Evolutionary conservation across 2,888 invertebrate species (phyloP).

Genomic region (Sclerodermus sp.): DNA sequence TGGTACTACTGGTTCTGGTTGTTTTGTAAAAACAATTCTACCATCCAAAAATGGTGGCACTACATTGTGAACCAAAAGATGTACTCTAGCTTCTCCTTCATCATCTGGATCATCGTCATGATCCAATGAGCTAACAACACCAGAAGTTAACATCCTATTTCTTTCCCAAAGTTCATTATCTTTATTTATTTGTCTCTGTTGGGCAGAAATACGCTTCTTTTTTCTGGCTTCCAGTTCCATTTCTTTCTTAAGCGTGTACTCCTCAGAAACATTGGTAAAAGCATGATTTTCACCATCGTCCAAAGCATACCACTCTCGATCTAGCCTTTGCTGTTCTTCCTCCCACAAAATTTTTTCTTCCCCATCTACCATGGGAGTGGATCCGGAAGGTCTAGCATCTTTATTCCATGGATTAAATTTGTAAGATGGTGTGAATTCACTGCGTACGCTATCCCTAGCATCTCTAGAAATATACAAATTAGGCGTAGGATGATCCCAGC

Average conservation of each 20-base stretch:
- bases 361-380: conserved; percentile 63
- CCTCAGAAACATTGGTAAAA: conserved; percentile 84
- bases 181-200: conserved; percentile 94
- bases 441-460: conserved; percentile 55
- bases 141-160: conserved; percentile 94
- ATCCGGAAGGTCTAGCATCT: conserved; percentile 68
- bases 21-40: conserved; percentile 97
- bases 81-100: conserved; percentile 91
- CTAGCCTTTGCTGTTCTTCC: conserved; percentile 81
- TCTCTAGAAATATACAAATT: conserved; percentile 59
- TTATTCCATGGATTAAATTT: conserved; percentile 80
- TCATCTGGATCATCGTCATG: conserved; percentile 94
- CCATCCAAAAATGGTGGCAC: conserved; percentile 99
- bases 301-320: conserved; percentile 96
- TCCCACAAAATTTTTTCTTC: conserved; percentile 84
- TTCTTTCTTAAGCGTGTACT: conserved; percentile 92
- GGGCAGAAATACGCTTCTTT: conserved; percentile 91
- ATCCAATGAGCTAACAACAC: conserved; percentile 87
- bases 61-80: conserved; percentile 95
- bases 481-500: conserved; percentile 94
- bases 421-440: conserved; percentile 80
- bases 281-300: conserved; percentile 95
- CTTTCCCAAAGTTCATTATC: conserved; percentile 99
- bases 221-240: conserved; percentile 87
- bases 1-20: conserved; percentile 98